Conservation (phyloP, 2,113 vertebrate genomes). For the Archilochus colubris region DNA sequence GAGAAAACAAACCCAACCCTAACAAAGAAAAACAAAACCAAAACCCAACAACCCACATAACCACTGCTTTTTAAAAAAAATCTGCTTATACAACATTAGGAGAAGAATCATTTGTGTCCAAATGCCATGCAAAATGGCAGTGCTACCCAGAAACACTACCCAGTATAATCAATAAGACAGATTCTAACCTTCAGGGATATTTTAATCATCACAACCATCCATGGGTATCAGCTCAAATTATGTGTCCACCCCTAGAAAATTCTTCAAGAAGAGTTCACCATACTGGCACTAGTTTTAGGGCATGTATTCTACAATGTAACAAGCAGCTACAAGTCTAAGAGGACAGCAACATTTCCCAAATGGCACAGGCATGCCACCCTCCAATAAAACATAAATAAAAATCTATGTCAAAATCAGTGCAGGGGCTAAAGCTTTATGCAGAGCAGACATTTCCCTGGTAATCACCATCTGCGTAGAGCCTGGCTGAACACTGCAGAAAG, state of each 20-base stretch:
- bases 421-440: background rate
- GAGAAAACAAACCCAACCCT: background rate
- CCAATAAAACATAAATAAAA: background rate
- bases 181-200: constrained; percentile 46
- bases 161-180: constrained; percentile 53
- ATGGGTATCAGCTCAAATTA: constrained; percentile 44
- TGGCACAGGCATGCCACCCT: background rate
- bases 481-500: background rate
- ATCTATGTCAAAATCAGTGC: background rate
- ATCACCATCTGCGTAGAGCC: background rate
- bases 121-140: constrained; percentile 21
- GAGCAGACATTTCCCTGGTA: background rate
- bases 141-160: background rate
- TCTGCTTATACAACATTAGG: background rate
- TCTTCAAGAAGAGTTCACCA: background rate
- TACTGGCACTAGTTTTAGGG: constrained; percentile 30
- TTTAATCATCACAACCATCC: constrained; percentile 45
- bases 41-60: background rate
- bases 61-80: background rate
- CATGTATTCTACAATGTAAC: background rate
- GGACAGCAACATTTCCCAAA: background rate
- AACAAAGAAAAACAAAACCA: background rate
- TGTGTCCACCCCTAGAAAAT: background rate
- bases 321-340: background rate
- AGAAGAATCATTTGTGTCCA: background rate